These are phyloP conservation scores for Propithecus coquereli DNA, from an alignment of 2,113 vertebrate genomes.

Conservation along the genomic window DNA sequence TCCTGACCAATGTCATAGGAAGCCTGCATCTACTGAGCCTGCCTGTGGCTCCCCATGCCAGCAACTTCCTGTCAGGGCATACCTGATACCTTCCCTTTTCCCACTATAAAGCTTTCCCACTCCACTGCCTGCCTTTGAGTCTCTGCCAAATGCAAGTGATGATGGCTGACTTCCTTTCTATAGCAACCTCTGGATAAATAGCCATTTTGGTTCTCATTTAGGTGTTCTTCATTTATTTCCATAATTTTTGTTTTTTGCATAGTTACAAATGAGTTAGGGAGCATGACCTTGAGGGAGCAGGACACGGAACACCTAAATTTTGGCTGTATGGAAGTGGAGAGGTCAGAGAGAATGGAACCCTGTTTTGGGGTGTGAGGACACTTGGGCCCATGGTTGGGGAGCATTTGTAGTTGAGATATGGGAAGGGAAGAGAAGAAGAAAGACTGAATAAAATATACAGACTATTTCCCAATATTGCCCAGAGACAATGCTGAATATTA, in stretches of 20 bases:
- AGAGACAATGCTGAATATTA: not conserved
- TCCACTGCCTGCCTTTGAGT: not conserved
- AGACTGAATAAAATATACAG: not conserved
- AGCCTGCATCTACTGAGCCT: not conserved
- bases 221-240: not conserved
- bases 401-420: not conserved
- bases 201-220: not conserved
- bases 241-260: not conserved
- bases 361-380: not conserved
- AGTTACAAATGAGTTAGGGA: not conserved
- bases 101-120: not conserved
- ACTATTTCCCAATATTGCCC: not conserved
- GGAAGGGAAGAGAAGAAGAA: not conserved
- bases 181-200: not conserved
- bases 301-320: not conserved
- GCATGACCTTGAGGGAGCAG: not conserved
- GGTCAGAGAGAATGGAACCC: not conserved
- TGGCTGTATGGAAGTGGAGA: not conserved
- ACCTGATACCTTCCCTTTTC: not conserved
- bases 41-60: not conserved
- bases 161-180: not conserved
- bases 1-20: not conserved
- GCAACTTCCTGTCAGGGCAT: not conserved
- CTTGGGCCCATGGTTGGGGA: not conserved
- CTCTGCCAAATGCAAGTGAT: not conserved